phyloP scores from a whole-genome alignment of 2,888 invertebrate genomes.

The Stenchaetothrips biformis region DNA sequence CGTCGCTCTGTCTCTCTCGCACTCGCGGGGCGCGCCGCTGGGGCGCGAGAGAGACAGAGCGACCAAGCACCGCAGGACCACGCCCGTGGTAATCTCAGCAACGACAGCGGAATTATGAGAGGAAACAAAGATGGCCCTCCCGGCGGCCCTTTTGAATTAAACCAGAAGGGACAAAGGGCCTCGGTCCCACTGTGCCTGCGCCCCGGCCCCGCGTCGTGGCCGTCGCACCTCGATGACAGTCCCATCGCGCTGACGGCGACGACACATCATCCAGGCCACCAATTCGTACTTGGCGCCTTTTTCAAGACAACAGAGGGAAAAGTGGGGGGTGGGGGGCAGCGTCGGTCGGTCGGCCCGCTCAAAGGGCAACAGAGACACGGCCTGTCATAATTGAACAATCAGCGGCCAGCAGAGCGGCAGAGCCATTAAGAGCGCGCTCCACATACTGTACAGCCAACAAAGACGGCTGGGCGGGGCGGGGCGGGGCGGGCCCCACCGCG shows the following conservation, averaged over 20 bases:
- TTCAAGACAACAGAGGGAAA: no score
- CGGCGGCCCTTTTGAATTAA: background rate
- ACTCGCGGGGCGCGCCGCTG: background rate
- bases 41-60: background rate
- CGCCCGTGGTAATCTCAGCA: background rate
- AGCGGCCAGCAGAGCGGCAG: no score
- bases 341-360: no score
- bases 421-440: no score
- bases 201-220: background rate
- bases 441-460: no score
- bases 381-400: no score
- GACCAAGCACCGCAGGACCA: background rate
- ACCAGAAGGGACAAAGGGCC: background rate
- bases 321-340: no score
- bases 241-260: background rate
- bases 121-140: background rate
- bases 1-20: no score
- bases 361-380: no score
- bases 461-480: no score
- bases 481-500: no score
- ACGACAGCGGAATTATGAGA: slow-evolving; percentile 1
- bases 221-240: background rate
- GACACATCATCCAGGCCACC: background rate
- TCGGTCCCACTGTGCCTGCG: background rate
- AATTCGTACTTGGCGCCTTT: background rate